Percentiles rank a stretch among this genome's conserved stretches.
Evolutionary conservation across 2,888 invertebrate genomes (phyloP).

Genomic region (Apodemia hepburni): DNA sequence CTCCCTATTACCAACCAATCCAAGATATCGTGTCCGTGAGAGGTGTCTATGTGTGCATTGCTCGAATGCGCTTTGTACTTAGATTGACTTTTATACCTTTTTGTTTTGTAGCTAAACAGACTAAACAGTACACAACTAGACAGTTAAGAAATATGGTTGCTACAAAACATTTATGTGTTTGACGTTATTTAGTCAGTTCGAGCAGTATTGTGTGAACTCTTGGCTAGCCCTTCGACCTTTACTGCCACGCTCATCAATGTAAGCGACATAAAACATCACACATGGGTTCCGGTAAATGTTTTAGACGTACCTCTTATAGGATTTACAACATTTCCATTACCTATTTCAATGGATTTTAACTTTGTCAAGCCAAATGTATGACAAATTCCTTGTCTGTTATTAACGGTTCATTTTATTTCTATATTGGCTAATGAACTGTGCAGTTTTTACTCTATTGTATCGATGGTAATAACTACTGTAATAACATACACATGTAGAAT

Average conservation of each 20-base stretch:
- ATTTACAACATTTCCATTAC: conserved; percentile 61
- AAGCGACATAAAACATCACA: conserved; percentile 60
- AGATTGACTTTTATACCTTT: too few relatives aligned
- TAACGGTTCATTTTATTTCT: conserved; percentile 34
- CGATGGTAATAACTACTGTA: neutral
- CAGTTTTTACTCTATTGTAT: conserved; percentile 1
- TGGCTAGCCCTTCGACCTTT: conserved; percentile 41
- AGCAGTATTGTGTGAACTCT: conserved; percentile 23
- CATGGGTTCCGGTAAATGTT: conserved; percentile 54
- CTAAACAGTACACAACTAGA: too few relatives aligned
- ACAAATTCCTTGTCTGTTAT: conserved; percentile 37
- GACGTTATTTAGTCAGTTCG: conserved; percentile 28
- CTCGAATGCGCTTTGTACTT: too few relatives aligned
- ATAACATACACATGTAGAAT: neutral
- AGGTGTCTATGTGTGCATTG: too few relatives aligned
- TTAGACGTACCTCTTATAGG: conserved; percentile 44
- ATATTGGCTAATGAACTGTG: conserved; percentile 2
- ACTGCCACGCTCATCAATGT: conserved; percentile 61
- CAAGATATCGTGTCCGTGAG: too few relatives aligned
- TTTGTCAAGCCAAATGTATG: conserved; percentile 36
- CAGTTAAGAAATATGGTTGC: too few relatives aligned
- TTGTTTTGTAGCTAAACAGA: too few relatives aligned
- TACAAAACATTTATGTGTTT: neutral
- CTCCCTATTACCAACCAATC: too few relatives aligned
- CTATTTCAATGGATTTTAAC: conserved; percentile 38